Conservation (phyloP, 2,888 invertebrate genomes). For the Andrena bicolor region DNA sequence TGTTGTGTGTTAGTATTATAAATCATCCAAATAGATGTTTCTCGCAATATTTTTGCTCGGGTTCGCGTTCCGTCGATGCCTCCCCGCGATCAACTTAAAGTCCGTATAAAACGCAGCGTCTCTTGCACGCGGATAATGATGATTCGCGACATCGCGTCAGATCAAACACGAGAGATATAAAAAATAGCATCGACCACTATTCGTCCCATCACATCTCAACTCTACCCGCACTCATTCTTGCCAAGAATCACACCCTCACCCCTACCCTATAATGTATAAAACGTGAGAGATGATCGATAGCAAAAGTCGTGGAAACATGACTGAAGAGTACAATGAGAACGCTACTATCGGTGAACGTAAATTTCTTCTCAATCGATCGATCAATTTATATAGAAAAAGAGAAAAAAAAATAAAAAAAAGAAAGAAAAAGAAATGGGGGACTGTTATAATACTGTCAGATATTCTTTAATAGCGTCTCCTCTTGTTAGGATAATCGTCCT, state of each 20-base stretch:
- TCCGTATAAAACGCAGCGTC: constrained; percentile 41
- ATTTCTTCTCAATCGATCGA: constrained; percentile 22
- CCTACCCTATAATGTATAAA: constrained; percentile 22
- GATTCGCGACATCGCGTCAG: constrained; percentile 34
- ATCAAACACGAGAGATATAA: constrained; percentile 47
- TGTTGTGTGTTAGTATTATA: constrained; percentile 13
- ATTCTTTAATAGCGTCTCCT: constrained; percentile 87
- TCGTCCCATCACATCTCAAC: background rate
- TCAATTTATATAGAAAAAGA: background rate
- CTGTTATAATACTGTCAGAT: constrained; percentile 43
- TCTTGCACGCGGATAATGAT: constrained; percentile 21
- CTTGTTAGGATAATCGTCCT: constrained; percentile 89
- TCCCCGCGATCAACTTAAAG: constrained; percentile 35
- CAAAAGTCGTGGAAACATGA: constrained; percentile 51
- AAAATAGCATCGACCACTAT: constrained; percentile 23
- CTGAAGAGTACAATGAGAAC: constrained; percentile 51
- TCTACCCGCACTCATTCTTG: background rate
- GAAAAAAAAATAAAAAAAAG: constrained; percentile 15
- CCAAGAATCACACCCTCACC: constrained; percentile 2
- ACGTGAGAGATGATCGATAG: constrained; percentile 47
- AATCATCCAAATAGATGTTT: constrained; percentile 7
- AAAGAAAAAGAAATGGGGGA: background rate
- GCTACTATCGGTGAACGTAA: constrained; percentile 19
- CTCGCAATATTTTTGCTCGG: background rate
- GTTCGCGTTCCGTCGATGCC: constrained; percentile 13